Conservation (phyloP, 2,888 invertebrate species). For the Microctonus aethiopoides region DNA sequence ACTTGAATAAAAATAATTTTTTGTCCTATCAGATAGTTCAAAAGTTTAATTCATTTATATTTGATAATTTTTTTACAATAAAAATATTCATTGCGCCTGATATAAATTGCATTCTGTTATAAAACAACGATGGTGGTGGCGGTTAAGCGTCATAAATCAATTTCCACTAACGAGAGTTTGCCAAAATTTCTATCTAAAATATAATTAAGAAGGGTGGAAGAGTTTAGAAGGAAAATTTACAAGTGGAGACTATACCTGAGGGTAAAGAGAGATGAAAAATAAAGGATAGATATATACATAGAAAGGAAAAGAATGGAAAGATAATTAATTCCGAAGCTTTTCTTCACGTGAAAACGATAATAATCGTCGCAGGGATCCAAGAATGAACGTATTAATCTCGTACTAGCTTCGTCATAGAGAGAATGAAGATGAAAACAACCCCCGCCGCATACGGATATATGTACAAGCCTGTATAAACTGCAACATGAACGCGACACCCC, state of each 20-base stretch:
- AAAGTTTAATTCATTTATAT: too few species aligned
- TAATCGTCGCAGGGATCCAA: slow-evolving; percentile 13
- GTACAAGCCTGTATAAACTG: slow-evolving; percentile 54
- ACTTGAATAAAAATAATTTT: too few species aligned
- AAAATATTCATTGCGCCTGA: too few species aligned
- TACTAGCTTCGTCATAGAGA: not conserved
- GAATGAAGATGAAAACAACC: not conserved
- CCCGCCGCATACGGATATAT: not conserved
- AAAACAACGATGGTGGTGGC: not conserved
- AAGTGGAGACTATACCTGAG: too few species aligned
- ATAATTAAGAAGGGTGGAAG: not conserved
- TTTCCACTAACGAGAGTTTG: not conserved
- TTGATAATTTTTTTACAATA: too few species aligned
- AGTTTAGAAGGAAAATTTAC: not conserved
- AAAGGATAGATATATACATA: not conserved
- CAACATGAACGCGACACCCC: slow-evolving; percentile 61
- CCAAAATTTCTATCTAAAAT: not conserved
- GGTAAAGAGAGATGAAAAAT: not conserved
- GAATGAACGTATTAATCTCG: slow-evolving; percentile 15
- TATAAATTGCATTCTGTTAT: not conserved
- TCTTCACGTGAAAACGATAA: slow-evolving; percentile 17
- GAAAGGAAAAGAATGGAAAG: not conserved
- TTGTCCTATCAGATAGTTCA: too few species aligned
- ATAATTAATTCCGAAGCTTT: slow-evolving; percentile 20
- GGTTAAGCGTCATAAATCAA: not conserved